These are phyloP conservation scores for Fregetta grallaria DNA, from an alignment of 2,113 vertebrate species.

Conservation along the genomic window DNA sequence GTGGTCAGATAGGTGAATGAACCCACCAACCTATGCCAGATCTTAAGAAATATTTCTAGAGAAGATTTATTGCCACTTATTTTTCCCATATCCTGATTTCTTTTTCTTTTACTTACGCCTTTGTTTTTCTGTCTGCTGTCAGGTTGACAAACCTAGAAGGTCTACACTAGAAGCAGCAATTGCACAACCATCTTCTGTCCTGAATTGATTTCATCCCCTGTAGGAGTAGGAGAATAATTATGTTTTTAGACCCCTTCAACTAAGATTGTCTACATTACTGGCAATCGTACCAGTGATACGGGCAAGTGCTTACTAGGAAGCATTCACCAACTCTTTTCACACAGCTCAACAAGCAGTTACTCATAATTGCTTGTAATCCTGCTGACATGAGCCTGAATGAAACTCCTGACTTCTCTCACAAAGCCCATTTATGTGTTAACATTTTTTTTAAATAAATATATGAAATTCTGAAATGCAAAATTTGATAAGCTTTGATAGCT, in stretches of 20 bases:
- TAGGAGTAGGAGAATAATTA: constrained; percentile 5
- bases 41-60: background rate
- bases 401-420: constrained; percentile 34
- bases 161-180: background rate
- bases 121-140: background rate
- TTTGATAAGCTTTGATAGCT: constrained; percentile 53
- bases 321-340: constrained; percentile 45
- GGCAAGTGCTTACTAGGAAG: background rate
- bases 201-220: background rate
- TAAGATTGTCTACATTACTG: background rate
- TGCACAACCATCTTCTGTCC: background rate
- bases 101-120: background rate
- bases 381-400: constrained; percentile 38
- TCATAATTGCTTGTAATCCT: constrained; percentile 51
- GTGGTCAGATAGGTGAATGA: background rate
- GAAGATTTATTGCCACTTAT: background rate
- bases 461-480: constrained; percentile 13
- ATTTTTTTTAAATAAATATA: background rate
- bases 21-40: background rate
- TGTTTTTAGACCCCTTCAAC: constrained; percentile 14
- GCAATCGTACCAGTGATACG: background rate
- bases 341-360: constrained; percentile 24
- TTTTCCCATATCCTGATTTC: background rate
- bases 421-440: background rate
- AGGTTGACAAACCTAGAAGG: background rate